Evolutionary conservation across 2,797 vertebrate species (phyloP).

Genomic region (Aplochiton taeniatus): DNA sequence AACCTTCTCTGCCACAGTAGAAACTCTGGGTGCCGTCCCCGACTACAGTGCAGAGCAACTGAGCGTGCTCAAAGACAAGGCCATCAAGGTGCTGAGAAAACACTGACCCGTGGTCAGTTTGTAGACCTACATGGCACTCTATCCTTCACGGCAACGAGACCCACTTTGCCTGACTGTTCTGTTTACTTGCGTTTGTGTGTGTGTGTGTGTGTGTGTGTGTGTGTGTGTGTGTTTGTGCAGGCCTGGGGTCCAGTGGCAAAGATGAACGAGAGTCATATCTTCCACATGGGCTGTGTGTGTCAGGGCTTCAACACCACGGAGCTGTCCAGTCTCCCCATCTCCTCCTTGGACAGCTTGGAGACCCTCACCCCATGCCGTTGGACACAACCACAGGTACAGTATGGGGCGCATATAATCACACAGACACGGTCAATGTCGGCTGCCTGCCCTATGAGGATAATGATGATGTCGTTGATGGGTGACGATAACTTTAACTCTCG

Average conservation of each 20-base stretch:
- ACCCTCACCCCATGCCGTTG: conserved; percentile 63
- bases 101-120: conserved; percentile 1
- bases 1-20: neutral
- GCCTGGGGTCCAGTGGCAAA: conserved; percentile 45
- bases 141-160: no score
- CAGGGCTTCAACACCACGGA: conserved; percentile 57
- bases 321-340: conserved; percentile 54
- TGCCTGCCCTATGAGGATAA: neutral
- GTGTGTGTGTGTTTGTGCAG: conserved; percentile 41
- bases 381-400: conserved; percentile 64
- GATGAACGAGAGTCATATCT: conserved; percentile 52
- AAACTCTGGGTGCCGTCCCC: conserved; percentile 5
- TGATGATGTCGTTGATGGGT: neutral
- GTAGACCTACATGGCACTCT: neutral
- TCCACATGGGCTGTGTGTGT: conserved; percentile 65
- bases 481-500: neutral
- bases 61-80: neutral
- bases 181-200: neutral
- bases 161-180: no score
- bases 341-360: conserved; percentile 58
- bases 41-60: conserved; percentile 1
- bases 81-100: conserved; percentile 2
- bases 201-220: conserved; percentile 9
- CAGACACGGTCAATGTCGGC: neutral
- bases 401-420: neutral